Base-by-base conservation (phyloP, 2,797 vertebrate genomes). In the Clarias laeviceps region DNA sequence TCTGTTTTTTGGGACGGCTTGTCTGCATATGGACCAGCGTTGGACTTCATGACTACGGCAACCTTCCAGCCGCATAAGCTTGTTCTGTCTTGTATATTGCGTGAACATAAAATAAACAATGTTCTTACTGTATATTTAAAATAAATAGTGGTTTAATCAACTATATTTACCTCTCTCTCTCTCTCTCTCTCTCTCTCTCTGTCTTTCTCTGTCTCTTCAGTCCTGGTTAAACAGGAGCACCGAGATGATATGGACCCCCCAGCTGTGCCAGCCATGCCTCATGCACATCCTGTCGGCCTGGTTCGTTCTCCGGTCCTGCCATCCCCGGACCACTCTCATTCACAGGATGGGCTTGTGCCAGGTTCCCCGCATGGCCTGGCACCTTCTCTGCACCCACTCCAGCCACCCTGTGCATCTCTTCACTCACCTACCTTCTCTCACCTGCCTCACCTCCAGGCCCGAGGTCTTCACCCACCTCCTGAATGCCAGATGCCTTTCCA, bases 181-280 rank as follows among this genome's bases (percentile, higher is more conserved):
- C 14, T 77, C 4, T 72, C 22, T 72, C 27, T 37, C 20, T 77
- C 15, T 77, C 29, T 22, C 18, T 59, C 14, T 54, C n/a, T 29
- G 5, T 72, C 14, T 54, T 24, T 69, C 84, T 89, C 82, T 90
- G 69, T 88, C 32, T 81, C 86, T 93, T 73, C 85, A 99, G 98
- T 98, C 89, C 91, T 97, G 94, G 96, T 99, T 92, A 99, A 99
- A 91, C 97, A 97, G 94, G 98, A 99, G 93, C 96, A 96, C 91
- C 94, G 96, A 94, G 97, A 99, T 5, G 98, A 99, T 76, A 92
- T 96, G 93, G 97, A 99, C 91, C 93, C 96, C 89, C 88, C 97
- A 89, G 89, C 95, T 1, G 92, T 96, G 89, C 93, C 96, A 88
- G 91, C 95, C 85, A 93, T 95, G 91, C 94, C 96, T 86, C 91